Evolutionary conservation across 1,140 invertebrate genomes (phyloP), one percentile per base, ranked within the genome.

Genomic region (Lasioglossum albipes): DNA sequence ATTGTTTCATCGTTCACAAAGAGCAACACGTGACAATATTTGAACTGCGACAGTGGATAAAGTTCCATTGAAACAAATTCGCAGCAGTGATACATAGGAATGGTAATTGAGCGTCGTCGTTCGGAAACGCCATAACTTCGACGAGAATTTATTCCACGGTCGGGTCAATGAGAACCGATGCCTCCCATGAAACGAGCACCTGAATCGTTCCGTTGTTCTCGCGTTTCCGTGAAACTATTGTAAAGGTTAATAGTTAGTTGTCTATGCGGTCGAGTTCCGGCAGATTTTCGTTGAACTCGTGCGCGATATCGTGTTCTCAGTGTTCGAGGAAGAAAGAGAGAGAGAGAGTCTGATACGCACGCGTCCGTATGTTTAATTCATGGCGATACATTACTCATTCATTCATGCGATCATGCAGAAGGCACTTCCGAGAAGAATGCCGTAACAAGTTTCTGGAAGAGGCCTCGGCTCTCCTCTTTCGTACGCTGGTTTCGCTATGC

Each of bases 331-430:
- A 57, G 52, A 20, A 18, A 7, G 18, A 59, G 57, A 59, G 57
- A 59, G 7, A n/a, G 57, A 59, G 57, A 59, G 20, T 20, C n/a
- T 13, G 22, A 59, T 54, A 80, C 84, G 82, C 89, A 84, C 88
- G 84, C 85, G 86, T 79, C 84, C 73, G 54, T 79, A 91, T 91
- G 89, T 90, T 90, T 91, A 90, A 91, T 91, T 91, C 90, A 91
- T 91, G 82, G 76, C 67, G 65, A 77, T 62, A 84, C 88, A 91
- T 91, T 89, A 91, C 84, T 91, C 90, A 91, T 90, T 91, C 88
- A 87, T 89, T 85, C 85, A 81, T 87, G 82, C 85, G 84, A 85
- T 88, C 87, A 88, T 89, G 89, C 87, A 77, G 85, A 87, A 87
- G 77, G 81, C 73, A 85, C 84, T 88, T 89, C 87, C 85, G 77